A percentile compares a stretch with the other conserved stretches of the same genome.
Conservation (phyloP, 2,797 vertebrate genomes). For the Platalea minor region DNA sequence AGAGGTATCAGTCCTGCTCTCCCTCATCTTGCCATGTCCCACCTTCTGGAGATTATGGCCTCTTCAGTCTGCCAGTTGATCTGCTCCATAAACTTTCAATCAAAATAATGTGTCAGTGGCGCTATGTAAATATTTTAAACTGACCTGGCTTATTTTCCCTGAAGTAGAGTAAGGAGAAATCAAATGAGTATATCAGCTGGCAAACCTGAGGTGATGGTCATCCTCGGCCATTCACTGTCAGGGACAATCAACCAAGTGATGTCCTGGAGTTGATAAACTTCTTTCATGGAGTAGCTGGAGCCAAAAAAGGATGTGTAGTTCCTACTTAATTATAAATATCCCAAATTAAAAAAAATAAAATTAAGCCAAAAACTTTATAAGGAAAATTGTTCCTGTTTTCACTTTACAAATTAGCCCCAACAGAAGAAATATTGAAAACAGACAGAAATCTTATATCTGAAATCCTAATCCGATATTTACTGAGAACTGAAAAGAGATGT, state of each 20-base stretch:
- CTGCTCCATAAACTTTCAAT: not conserved
- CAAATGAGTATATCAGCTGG: not conserved
- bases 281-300: not conserved
- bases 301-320: not conserved
- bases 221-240: not conserved
- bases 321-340: not conserved
- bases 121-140: not conserved
- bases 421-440: not conserved
- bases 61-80: not conserved
- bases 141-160: not conserved
- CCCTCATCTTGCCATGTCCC: not conserved
- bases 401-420: not conserved
- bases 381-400: not conserved
- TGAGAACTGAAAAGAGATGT: not conserved
- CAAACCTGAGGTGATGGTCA: not conserved
- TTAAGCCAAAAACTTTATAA: not conserved
- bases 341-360: not conserved
- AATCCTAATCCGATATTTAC: not conserved
- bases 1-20: not conserved
- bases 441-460: not conserved
- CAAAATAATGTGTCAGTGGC: not conserved
- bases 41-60: not conserved
- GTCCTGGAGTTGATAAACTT: not conserved
- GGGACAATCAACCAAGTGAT: not conserved
- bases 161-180: not conserved